A percentile compares a stretch with the other conserved stretches of the same genome.
phyloP scores from a whole-genome alignment of 2,797 vertebrate species.

The Numenius phaeopus region DNA sequence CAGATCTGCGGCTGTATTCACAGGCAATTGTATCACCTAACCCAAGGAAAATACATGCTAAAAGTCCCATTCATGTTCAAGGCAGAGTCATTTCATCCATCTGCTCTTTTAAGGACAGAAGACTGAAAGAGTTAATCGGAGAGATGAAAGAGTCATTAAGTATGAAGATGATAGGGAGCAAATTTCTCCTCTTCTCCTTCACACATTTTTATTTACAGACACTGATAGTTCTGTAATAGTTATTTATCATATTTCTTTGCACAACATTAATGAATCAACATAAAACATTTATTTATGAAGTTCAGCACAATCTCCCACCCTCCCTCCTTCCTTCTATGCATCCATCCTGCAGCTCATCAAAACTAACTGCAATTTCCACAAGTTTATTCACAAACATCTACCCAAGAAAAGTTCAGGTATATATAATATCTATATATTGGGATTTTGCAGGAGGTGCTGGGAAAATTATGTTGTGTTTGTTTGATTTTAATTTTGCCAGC shows the following conservation, averaged over 20 bases:
- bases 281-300: not conserved
- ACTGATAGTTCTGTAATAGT: not conserved
- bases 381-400: not conserved
- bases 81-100: not conserved
- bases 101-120: not conserved
- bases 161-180: not conserved
- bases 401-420: not conserved
- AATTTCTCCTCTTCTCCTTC: not conserved
- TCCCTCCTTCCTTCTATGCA: not conserved
- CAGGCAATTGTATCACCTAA: not conserved
- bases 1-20: not conserved
- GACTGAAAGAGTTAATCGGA: not conserved
- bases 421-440: not conserved
- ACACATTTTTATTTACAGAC: not conserved
- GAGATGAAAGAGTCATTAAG: not conserved
- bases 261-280: not conserved
- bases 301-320: not conserved
- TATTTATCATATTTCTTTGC: slow-evolving; percentile 32
- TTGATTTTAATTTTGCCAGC: not conserved
- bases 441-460: not conserved
- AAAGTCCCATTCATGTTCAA: not conserved
- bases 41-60: not conserved
- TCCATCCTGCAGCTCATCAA: not conserved
- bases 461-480: not conserved
- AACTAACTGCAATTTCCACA: not conserved